A percentile compares a stretch with the other conserved stretches of the same genome.
Evolutionary conservation across 2,113 vertebrate genomes (phyloP).

Genomic region (Cyphomyrus discorhynchus): DNA sequence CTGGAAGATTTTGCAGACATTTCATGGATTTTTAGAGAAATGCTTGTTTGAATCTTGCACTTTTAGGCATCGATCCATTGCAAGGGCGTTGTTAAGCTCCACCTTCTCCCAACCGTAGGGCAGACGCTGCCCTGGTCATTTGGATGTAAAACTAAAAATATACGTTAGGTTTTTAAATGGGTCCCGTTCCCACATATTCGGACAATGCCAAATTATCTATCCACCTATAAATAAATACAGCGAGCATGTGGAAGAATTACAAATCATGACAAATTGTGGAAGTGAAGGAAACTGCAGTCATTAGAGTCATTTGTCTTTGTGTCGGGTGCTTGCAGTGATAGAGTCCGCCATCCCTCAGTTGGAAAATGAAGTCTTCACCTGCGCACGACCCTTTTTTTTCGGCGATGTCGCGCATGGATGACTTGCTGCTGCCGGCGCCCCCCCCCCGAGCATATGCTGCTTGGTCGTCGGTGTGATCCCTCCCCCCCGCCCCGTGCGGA

Average conservation of each 20-base stretch:
- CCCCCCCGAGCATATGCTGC: neutral
- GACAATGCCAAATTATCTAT: neutral
- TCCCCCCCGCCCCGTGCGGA: neutral
- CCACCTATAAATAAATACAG: neutral
- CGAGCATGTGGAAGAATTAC: neutral
- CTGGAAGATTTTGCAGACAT: neutral
- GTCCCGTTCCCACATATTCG: neutral
- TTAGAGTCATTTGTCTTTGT: neutral
- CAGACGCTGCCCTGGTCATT: neutral
- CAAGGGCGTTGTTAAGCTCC: neutral
- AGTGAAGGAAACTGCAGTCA: neutral
- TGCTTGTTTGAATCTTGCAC: neutral
- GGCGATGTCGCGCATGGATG: neutral
- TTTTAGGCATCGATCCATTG: neutral
- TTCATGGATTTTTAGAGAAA: neutral
- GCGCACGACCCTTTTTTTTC: neutral
- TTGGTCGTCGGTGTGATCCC: neutral
- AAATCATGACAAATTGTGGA: neutral
- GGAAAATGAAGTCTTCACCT: neutral
- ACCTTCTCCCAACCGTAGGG: neutral
- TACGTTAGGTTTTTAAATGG: neutral
- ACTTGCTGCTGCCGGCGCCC: neutral
- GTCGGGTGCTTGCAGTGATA: neutral
- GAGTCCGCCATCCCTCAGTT: neutral
- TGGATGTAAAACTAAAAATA: neutral